These are phyloP conservation scores for Agrotis ipsilon DNA, from an alignment of 2,888 invertebrate genomes.

Conservation along the genomic window DNA sequence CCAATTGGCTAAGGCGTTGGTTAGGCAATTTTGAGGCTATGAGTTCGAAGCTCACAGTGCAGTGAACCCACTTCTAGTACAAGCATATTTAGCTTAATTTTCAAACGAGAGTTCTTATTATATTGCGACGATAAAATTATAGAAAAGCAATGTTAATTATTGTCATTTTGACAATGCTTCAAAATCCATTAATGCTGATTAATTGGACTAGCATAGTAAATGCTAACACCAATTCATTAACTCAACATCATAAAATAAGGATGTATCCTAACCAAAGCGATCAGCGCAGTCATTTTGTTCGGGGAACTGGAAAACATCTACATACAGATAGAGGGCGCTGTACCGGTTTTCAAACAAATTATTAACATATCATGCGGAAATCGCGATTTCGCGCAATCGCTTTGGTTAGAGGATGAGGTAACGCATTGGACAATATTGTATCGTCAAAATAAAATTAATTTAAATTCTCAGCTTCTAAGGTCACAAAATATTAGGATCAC, in stretches of 20 bases:
- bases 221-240: neutral
- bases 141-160: neutral
- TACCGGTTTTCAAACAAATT: neutral
- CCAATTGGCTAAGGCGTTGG: slow-evolving; percentile 45
- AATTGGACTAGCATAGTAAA: neutral
- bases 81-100: slow-evolving; percentile 57
- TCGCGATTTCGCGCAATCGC: neutral
- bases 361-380: too few relatives aligned
- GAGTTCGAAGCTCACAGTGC: slow-evolving; percentile 20
- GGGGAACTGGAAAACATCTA: too few relatives aligned
- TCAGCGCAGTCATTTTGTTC: too few relatives aligned
- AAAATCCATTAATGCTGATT: too few relatives aligned
- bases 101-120: slow-evolving; percentile 4
- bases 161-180: slow-evolving; percentile 17
- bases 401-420: neutral
- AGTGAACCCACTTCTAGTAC: slow-evolving; percentile 19
- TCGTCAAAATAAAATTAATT: slow-evolving; percentile 9
- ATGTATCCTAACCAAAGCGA: too few relatives aligned
- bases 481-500: slow-evolving; percentile 20
- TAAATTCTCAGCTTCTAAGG: neutral
- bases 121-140: neutral
- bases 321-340: neutral
- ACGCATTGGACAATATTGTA: neutral
- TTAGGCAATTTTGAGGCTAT: slow-evolving; percentile 17
- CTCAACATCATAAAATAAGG: neutral